Percentiles rank a stretch among this genome's conserved stretches.
Conservation (phyloP, 53 echinoderm and acorn worm genomes). For the Holothuria leucospilota region DNA sequence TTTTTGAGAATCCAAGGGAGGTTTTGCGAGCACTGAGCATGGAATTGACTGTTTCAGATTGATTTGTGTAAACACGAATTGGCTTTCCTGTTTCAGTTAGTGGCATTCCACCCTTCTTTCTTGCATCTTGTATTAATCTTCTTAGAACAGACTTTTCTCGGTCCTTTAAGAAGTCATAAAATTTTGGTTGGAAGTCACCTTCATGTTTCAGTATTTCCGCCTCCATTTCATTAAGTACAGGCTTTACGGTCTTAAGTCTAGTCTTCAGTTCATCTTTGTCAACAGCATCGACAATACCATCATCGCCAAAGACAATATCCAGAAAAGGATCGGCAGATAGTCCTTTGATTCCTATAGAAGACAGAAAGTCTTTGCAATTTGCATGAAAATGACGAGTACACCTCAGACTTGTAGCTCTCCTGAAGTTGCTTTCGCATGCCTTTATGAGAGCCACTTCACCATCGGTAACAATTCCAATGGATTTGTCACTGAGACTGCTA, state of each 20-base stretch:
- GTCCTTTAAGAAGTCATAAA: not conserved
- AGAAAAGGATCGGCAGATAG: constrained; percentile 5
- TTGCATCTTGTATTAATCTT: constrained; percentile 18
- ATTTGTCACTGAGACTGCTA: not conserved
- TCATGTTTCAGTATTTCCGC: constrained; percentile 3
- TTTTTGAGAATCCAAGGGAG: constrained; percentile 12
- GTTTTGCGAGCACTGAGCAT: not conserved
- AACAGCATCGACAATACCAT: constrained; percentile 16
- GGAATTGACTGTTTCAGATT: constrained; percentile 22
- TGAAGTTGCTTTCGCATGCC: constrained; percentile 7
- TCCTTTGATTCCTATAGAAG: constrained; percentile 21
- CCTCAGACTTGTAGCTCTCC: constrained; percentile 10
- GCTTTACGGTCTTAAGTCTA: not conserved
- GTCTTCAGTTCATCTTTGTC: constrained; percentile 7
- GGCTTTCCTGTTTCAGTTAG: not conserved
- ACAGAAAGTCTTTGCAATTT: constrained; percentile 11
- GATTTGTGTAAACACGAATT: constrained; percentile 8
- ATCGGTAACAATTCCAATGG: constrained; percentile 13
- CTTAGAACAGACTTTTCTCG: constrained; percentile 7
- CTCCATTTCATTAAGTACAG: constrained; percentile 2
- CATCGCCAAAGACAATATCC: constrained; percentile 15
- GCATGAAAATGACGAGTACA: constrained; percentile 11
- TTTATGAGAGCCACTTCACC: constrained; percentile 7
- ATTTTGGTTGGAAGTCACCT: constrained; percentile 12
- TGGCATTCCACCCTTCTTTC: constrained; percentile 25